phyloP scores from a whole-genome alignment of 2,797 vertebrate species.

The Emydoidea blandingii region DNA sequence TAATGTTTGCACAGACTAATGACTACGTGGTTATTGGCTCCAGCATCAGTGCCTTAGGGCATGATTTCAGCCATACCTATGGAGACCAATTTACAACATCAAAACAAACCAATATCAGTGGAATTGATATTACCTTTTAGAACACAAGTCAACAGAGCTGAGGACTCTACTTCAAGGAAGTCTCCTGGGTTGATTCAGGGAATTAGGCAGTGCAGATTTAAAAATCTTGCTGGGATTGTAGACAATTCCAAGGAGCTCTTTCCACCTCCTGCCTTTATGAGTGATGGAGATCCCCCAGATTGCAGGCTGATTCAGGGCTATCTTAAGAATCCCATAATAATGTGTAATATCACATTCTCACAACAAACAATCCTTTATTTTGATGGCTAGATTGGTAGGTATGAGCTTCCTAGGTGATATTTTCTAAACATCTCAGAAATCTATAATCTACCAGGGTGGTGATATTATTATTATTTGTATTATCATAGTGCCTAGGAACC shows the following conservation, averaged over 20 bases:
- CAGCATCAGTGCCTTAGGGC: constrained; percentile 66
- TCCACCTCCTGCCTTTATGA: background rate
- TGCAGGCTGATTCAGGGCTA: background rate
- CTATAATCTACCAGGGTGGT: background rate
- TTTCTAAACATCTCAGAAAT: background rate
- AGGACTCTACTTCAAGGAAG: constrained; percentile 74
- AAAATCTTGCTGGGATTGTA: constrained; percentile 52
- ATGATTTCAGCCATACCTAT: constrained; percentile 82
- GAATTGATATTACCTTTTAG: constrained; percentile 81
- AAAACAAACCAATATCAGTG: constrained; percentile 82
- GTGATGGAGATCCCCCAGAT: constrained; percentile 9
- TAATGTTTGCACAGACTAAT: constrained; percentile 70
- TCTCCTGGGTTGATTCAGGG: constrained; percentile 61
- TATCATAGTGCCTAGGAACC: too few relatives aligned
- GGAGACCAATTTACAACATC: constrained; percentile 85
- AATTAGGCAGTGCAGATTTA: constrained; percentile 57
- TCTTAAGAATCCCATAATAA: background rate
- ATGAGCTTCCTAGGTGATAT: background rate
- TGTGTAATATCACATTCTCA: background rate
- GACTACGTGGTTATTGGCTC: constrained; percentile 80
- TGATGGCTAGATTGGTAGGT: background rate
- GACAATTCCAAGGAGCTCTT: constrained; percentile 15
- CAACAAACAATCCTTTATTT: background rate
- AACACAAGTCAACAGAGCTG: constrained; percentile 80
- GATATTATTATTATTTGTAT: too few relatives aligned